phyloP scores from a whole-genome alignment of 2,113 vertebrate genomes.

The Labeo catla region DNA sequence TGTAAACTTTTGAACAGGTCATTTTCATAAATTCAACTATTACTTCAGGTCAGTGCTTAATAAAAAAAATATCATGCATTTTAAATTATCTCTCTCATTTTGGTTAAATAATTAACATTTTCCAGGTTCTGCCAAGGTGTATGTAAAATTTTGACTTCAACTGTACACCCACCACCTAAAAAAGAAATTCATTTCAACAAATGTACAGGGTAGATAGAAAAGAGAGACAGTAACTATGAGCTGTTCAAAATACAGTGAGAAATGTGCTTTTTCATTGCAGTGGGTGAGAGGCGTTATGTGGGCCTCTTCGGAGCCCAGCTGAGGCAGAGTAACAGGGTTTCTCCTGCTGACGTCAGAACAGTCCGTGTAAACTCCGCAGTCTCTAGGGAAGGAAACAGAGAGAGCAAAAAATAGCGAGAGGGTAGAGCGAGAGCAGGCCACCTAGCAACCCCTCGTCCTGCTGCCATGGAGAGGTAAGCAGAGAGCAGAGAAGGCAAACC shows the following conservation, averaged over 20 bases:
- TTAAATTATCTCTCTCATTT: no score
- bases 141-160: no score
- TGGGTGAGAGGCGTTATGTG: not conserved
- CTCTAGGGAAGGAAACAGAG: slow-evolving; percentile 49
- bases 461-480: slow-evolving; percentile 48
- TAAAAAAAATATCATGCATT: no score
- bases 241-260: not conserved
- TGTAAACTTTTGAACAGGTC: no score
- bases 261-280: not conserved
- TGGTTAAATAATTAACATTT: no score
- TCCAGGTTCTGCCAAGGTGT: no score
- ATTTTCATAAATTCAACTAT: no score
- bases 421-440: slow-evolving; percentile 62
- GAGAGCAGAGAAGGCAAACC: slow-evolving; percentile 68
- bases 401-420: slow-evolving; percentile 55
- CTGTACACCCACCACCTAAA: not conserved
- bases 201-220: not conserved
- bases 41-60: no score
- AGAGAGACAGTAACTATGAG: not conserved
- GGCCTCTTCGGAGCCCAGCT: slow-evolving; percentile 15
- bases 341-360: slow-evolving; percentile 51
- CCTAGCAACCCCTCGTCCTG: not conserved
- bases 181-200: not conserved
- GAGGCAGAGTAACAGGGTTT: slow-evolving; percentile 55
- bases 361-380: slow-evolving; percentile 31